Conservation (phyloP, 2,797 vertebrate species). For the Anabas testudineus region DNA sequence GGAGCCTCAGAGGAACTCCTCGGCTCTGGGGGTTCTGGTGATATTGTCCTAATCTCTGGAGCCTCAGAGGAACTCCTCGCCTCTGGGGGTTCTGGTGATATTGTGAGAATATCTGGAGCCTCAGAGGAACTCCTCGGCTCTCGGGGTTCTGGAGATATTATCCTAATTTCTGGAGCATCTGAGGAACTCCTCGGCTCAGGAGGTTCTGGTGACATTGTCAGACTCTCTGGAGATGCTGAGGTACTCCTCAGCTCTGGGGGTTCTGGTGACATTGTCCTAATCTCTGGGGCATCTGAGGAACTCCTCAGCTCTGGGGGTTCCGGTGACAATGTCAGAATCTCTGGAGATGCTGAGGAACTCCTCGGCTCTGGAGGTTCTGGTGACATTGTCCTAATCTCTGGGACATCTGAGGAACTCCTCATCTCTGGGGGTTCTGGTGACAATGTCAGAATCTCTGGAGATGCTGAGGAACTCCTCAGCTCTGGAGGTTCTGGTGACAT, state of each 20-base stretch:
- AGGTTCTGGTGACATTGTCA: slow-evolving; percentile 26
- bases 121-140: slow-evolving; percentile 46
- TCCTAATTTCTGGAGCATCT: slow-evolving; percentile 39
- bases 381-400: slow-evolving; percentile 54
- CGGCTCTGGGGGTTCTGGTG: slow-evolving; percentile 56
- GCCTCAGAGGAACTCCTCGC: slow-evolving; percentile 37
- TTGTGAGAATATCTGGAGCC: slow-evolving; percentile 45
- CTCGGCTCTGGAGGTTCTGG: slow-evolving; percentile 50
- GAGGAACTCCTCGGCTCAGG: slow-evolving; percentile 45
- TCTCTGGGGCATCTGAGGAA: slow-evolving; percentile 61
- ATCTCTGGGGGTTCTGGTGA: slow-evolving; percentile 47
- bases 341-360: slow-evolving; percentile 51
- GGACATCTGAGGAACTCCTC: slow-evolving; percentile 54
- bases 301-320: slow-evolving; percentile 45
- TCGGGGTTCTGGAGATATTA: slow-evolving; percentile 52
- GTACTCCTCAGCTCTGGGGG: slow-evolving; percentile 45
- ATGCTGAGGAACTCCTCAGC: slow-evolving; percentile 50
- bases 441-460: slow-evolving; percentile 50
- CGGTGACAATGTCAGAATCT: slow-evolving; percentile 39
- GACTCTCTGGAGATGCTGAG: slow-evolving; percentile 51
- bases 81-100: slow-evolving; percentile 48
- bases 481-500: slow-evolving; percentile 38
- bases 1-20: slow-evolving; percentile 57
- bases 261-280: slow-evolving; percentile 54
- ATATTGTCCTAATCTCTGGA: slow-evolving; percentile 9